Base-by-base conservation (phyloP, 2,888 invertebrate species). In the Chrysomela aeneicollis region DNA sequence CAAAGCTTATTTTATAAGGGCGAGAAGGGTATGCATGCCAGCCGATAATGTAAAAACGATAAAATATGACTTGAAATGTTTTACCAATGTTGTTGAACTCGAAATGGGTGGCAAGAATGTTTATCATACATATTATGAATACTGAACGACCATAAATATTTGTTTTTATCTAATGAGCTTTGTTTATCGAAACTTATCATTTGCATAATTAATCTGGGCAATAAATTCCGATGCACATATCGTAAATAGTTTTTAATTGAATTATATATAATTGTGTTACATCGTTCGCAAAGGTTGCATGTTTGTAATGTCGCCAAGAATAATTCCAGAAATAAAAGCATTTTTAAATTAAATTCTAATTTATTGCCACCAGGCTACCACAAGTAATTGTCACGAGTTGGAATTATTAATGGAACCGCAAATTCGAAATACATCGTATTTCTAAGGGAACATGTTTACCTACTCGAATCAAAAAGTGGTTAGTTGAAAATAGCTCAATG, bases 241-340 rank as follows among this genome's bases (percentile, higher is more conserved):
- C 61, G 69, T 74, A 73, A 73, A 74, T 71, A 71, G 63, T 66
- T 68, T 70, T 64, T 72, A 74, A 74, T 74, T 74, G 66, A 72
- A 69, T 67, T 72, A 70, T 70, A 67, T 65, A 60, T 66, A 70
- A 65, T 67, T 68, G 52, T 64, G 46, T 66, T 65, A 66, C 63
- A 64, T 68, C 58, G 68, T 59, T 65, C 55, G 64, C 66, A 61
- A 63, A 59, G 49, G 60, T 52, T 61, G 49, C 61, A 61, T 55
- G 61, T 50, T 60, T 60, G 59, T 54, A 19, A 9, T 10, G 54
- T 60, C 47, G 64, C 64, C 60, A 64, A 64, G 64, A 55, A 64
- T 51, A 42, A 42, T 32, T 46, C 26, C 42, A 51, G 59, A 59
- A 63, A 63, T 53, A 59, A 35, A 54, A 55, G 55, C 57, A 61